Evolutionary conservation across 2,888 invertebrate genomes (phyloP), one percentile per base, ranked within the genome.

Genomic region (Eueremaeus valkanovi): DNA sequence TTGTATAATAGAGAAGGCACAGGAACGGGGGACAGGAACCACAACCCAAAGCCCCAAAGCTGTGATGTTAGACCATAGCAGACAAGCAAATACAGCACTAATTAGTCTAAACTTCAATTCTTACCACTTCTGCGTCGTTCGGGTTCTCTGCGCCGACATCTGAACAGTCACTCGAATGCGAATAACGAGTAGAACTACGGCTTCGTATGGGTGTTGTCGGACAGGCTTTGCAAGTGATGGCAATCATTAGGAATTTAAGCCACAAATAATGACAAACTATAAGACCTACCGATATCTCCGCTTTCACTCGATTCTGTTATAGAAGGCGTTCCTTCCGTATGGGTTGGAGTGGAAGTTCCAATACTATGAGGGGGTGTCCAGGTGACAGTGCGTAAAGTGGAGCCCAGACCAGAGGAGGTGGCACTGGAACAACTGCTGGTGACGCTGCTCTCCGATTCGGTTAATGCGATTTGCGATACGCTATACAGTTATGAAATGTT

Each of bases 291-390:
- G 76, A 80, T 77, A 78, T 81, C 81, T 75, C 82, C 82, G 81
- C 85, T 85, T 75, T 94, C 93, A 85, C 95, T 95, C 81, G 95
- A 96, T 85, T 95, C 94, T 51, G 96, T 96, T 86, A 94, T 96
- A 83, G 95, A 95, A 77, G 96, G 96, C 80, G 96, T 96, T 81
- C 96, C 96, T 86, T 96, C 96, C 70, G 96, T 96, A 92, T 95
- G 96, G 61, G 96, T 96, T n/a, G 96, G 95, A 51, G 96, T 96
- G 3, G 84, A 83, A 76, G 83, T 83, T 9, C 83, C 83, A 73
- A 82, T 79, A 79, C 83, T 83, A 73, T 82, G 82, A 9, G 82
- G 82, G n/a, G 83, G 83, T n/a, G 84, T 81, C 81, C 80, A 81
- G 16, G 80, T 81, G 18, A 78, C 79, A 31, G 80, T 80, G 63